Evolutionary conservation across 2,113 vertebrate genomes (phyloP), one percentile per base, ranked within the genome.

Genomic region (Falco punctatus): DNA sequence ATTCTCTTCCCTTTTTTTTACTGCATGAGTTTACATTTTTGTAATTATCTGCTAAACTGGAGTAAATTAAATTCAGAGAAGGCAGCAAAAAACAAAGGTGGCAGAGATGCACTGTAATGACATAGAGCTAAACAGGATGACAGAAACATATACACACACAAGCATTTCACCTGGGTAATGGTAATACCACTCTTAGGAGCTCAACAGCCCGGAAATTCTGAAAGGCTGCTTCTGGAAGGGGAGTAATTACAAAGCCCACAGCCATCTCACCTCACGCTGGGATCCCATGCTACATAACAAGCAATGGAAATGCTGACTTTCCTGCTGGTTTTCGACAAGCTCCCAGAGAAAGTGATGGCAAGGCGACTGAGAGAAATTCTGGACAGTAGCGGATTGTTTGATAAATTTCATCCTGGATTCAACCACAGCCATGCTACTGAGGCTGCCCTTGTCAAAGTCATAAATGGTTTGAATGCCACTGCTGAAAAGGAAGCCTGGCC

Each of bases 401-500:
- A 94, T 96, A 72, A 58, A 94, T 97, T 89, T 95, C 90, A 81
- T 95, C 94, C 90, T 65, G 67, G 91, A 91, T 80, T 91, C 74
- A 91, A 78, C 74, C 91, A 58, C 87, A 95, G 84, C 69, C 93
- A 22, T 94, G 94, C 81, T 74, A 91, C 94, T 94, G 93, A 96
- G 91, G 64, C 95, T 95, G 95, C 94, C 92, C 96, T 93, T 96
- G 96, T 96, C 94, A 96, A 95, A 97, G 93, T 95, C 95, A 91
- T 94, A 94, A 97, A 95, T 35, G 67, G 91, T 72, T 85, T 96
- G 94, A 95, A 97, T 96, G 75, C 81, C 18, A 2, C 51, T 38
- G 84, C 85, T 96, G 96, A 96, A 96, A 97, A 96, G 95, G 95
- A 97, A 97, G 95, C 95, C 94, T 90, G 91, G 95, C 94, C 97